phyloP scores from a whole-genome alignment of 2,888 invertebrate genomes.

The Dryococelus australis region DNA sequence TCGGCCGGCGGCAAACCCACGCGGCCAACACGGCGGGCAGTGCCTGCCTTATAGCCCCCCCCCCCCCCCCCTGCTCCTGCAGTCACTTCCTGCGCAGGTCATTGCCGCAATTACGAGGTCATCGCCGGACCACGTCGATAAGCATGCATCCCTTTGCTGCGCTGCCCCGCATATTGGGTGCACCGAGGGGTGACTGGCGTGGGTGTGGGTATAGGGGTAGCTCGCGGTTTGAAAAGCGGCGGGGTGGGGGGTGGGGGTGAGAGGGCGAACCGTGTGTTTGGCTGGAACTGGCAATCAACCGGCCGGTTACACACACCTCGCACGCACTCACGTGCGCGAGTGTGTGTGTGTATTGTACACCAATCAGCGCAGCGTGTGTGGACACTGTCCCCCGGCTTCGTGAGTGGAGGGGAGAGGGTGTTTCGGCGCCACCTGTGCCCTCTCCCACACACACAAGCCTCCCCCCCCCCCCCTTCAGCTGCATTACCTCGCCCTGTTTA shows the following conservation, averaged over 20 bases:
- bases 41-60: no score
- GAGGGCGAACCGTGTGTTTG: neutral
- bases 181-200: neutral
- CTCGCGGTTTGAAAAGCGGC: neutral
- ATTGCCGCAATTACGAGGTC: no score
- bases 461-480: neutral
- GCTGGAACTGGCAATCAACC: constrained; percentile 16
- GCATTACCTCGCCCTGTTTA: constrained; percentile 7
- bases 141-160: neutral
- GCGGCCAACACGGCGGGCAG: no score
- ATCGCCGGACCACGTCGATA: no score
- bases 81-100: no score
- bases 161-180: neutral
- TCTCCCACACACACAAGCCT: neutral
- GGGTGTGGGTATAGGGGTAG: no score
- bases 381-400: neutral
- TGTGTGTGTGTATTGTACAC: constrained; percentile 11
- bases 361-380: constrained; percentile 16
- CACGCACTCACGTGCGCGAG: neutral
- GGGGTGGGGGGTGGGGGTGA: neutral
- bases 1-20: no score
- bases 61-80: no score
- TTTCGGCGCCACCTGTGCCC: neutral
- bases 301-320: constrained; percentile 12
- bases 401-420: neutral